A percentile compares a stretch with the other conserved stretches of the same genome.
phyloP scores from a whole-genome alignment of 2,797 vertebrate species.

The Chelidonichthys spinosus region DNA sequence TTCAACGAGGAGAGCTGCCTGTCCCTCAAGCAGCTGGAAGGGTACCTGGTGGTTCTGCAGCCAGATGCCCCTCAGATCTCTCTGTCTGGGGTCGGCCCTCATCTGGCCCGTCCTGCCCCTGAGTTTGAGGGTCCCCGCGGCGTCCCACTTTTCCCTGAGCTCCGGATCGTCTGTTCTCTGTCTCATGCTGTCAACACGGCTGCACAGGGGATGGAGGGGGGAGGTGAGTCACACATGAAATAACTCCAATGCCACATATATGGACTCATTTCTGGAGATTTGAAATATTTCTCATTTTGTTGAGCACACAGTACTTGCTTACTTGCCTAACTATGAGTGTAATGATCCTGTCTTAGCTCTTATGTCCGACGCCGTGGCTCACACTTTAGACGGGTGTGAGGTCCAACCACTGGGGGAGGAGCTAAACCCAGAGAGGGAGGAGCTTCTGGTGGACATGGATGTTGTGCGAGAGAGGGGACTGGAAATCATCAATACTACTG shows the following conservation, averaged over 20 bases:
- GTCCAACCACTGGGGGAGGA: constrained; percentile 95
- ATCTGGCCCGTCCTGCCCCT: constrained; percentile 90
- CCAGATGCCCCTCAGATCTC: constrained; percentile 97
- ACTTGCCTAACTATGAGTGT: neutral
- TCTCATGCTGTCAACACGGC: constrained; percentile 91
- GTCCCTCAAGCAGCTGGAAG: constrained; percentile 94
- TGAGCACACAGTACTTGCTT: neutral
- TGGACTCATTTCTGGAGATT: neutral
- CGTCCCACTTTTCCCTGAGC: constrained; percentile 92
- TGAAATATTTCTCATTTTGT: neutral
- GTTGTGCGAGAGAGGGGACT: constrained; percentile 92
- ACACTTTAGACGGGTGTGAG: constrained; percentile 97
- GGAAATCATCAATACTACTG: constrained; percentile 95
- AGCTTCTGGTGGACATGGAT: constrained; percentile 91
- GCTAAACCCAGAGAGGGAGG: constrained; percentile 92
- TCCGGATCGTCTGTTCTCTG: constrained; percentile 94
- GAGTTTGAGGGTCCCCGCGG: constrained; percentile 92
- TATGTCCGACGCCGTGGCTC: constrained; percentile 98
- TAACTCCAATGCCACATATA: neutral
- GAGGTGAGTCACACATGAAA: constrained; percentile 75
- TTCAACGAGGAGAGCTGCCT: constrained; percentile 98
- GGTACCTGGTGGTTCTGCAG: constrained; percentile 97
- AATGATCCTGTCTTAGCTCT: constrained; percentile 77
- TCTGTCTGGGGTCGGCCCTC: constrained; percentile 92
- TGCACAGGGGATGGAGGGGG: constrained; percentile 93